phyloP scores from a whole-genome alignment of 1,140 invertebrate species.

The Drosophila pseudoobscura region DNA sequence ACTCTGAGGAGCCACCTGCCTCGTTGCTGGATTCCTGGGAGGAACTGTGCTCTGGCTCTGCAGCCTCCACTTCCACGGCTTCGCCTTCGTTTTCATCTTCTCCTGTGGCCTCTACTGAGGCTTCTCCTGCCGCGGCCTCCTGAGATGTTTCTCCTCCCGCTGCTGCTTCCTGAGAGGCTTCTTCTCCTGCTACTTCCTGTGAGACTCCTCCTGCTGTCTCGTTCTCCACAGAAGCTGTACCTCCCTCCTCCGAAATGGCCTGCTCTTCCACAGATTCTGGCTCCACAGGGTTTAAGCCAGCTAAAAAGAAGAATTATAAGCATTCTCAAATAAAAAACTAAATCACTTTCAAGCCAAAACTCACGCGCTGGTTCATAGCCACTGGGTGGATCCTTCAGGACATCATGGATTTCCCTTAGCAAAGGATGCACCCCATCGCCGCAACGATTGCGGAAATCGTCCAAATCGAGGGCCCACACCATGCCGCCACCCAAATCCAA shows the following conservation, averaged over 20 bases:
- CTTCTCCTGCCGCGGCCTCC: constrained; percentile 6
- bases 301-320: constrained; percentile 17
- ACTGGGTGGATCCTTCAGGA: constrained; percentile 84
- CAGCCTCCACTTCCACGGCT: constrained; percentile 8
- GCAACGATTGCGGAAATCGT: constrained; percentile 91
- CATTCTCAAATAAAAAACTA: background rate
- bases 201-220: constrained; percentile 14
- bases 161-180: constrained; percentile 6
- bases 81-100: constrained; percentile 18
- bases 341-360: constrained; percentile 1
- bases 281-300: constrained; percentile 52
- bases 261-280: constrained; percentile 59
- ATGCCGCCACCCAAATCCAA: constrained; percentile 93
- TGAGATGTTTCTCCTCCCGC: constrained; percentile 2
- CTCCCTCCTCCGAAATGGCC: constrained; percentile 36
- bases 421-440: constrained; percentile 90
- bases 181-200: constrained; percentile 11
- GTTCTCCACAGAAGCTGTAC: constrained; percentile 34
- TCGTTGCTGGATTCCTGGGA: constrained; percentile 22
- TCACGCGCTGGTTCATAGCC: constrained; percentile 64
- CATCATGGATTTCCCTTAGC: constrained; percentile 88
- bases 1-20: constrained; percentile 4
- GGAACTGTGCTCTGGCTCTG: constrained; percentile 6
- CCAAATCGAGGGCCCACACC: constrained; percentile 95
- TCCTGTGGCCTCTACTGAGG: constrained; percentile 2